Conservation (phyloP, 2,888 invertebrate genomes). For the Hololepta plana region DNA sequence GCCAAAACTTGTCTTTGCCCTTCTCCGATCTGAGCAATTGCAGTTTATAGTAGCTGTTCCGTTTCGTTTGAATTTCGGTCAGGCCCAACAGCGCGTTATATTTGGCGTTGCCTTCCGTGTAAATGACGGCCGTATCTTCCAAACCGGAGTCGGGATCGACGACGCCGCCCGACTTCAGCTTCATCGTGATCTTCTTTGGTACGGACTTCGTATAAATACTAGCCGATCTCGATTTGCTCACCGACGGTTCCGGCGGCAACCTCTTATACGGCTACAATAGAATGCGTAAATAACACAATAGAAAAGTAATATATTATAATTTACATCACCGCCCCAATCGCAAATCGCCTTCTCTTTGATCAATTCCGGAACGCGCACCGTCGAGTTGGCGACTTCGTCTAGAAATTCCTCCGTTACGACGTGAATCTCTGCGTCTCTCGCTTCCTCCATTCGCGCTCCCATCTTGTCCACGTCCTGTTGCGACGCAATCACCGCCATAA, state of each 20-base stretch:
- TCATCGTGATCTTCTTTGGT: constrained; percentile 44
- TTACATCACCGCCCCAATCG: constrained; percentile 70
- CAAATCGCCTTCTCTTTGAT: constrained; percentile 58
- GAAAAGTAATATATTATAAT: constrained; percentile 14
- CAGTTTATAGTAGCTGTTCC: constrained; percentile 89
- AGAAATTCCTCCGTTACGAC: constrained; percentile 65
- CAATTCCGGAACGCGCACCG: constrained; percentile 41
- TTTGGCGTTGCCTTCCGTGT: constrained; percentile 28
- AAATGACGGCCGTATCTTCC: constrained; percentile 40
- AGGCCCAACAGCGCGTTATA: constrained; percentile 67
- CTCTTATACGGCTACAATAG: constrained; percentile 20
- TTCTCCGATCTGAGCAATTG: constrained; percentile 70
- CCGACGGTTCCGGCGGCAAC: constrained; percentile 18
- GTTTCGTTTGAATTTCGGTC: constrained; percentile 71
- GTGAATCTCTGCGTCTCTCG: constrained; percentile 51
- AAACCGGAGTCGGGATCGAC: constrained; percentile 85
- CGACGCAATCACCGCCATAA: constrained; percentile 62
- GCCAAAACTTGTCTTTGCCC: constrained; percentile 34
- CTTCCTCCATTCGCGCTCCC: constrained; percentile 43
- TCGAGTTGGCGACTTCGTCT: constrained; percentile 41
- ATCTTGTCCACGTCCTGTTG: constrained; percentile 48
- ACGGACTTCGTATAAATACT: constrained; percentile 30
- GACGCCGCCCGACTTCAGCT: constrained; percentile 63
- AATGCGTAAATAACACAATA: no score
- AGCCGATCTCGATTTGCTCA: constrained; percentile 20